Percentiles rank a stretch among this genome's conserved stretches.
phyloP scores from a whole-genome alignment of 2,888 invertebrate species.

The Saturnia japonica region DNA sequence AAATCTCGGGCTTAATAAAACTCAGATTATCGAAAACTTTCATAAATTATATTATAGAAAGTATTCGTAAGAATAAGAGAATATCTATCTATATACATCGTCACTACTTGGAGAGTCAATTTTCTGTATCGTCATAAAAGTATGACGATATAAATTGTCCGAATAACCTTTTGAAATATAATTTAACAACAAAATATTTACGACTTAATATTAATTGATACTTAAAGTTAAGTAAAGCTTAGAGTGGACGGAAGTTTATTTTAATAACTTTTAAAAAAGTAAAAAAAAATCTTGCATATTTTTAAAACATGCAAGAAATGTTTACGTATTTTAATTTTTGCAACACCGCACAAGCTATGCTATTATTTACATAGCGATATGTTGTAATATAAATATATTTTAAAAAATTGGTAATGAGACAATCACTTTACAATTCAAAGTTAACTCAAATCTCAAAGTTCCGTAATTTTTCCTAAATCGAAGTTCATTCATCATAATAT shows the following conservation, averaged over 20 bases:
- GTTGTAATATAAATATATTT: neutral
- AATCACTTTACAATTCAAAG: neutral
- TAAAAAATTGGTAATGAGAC: neutral
- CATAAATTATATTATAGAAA: neutral
- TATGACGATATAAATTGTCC: slow-evolving; percentile 16
- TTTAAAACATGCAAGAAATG: neutral
- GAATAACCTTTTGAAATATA: slow-evolving; percentile 30
- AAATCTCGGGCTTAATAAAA: neutral
- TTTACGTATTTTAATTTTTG: neutral
- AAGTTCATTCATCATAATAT: neutral
- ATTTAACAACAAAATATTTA: slow-evolving; percentile 44
- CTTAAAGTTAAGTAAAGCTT: slow-evolving; percentile 67
- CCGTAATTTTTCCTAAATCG: neutral
- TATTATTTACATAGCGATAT: neutral
- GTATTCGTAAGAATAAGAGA: neutral
- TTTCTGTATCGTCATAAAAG: neutral
- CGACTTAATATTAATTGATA: slow-evolving; percentile 38
- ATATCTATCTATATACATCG: neutral
- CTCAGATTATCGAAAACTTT: slow-evolving; percentile 5
- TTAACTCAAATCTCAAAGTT: neutral
- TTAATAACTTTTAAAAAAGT: slow-evolving; percentile 10
- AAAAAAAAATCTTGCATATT: neutral
- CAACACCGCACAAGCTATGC: neutral
- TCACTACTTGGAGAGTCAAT: neutral
- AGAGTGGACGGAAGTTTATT: slow-evolving; percentile 54